Evolutionary conservation across 2,888 invertebrate species (phyloP).

Genomic region (Philopedon plagiatum): DNA sequence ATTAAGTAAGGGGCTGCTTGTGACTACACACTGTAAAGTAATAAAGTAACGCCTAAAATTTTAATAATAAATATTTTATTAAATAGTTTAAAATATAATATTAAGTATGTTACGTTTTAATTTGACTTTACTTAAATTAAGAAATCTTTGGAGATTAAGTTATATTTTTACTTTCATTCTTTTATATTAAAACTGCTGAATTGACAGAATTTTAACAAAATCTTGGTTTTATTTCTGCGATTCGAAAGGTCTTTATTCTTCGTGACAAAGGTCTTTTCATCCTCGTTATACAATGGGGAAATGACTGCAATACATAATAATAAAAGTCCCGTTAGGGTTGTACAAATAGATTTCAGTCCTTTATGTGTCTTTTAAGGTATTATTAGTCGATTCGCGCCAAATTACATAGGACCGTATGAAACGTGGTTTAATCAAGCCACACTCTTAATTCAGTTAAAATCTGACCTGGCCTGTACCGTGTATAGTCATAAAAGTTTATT

Average conservation of each 20-base stretch:
- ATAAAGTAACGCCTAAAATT: too few species aligned
- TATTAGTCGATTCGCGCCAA: not conserved
- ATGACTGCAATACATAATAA: not conserved
- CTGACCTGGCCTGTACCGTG: not conserved
- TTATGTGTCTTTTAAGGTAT: not conserved
- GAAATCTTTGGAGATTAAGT: too few species aligned
- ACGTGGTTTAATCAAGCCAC: conserved; percentile 1
- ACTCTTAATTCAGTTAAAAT: conserved; percentile 3
- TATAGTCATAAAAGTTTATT: not conserved
- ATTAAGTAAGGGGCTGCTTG: too few species aligned
- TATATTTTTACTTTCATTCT: too few species aligned
- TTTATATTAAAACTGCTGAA: too few species aligned
- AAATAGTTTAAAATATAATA: too few species aligned
- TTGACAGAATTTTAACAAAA: not conserved
- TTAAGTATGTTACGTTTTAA: too few species aligned
- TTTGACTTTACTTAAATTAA: too few species aligned
- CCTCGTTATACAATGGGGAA: not conserved
- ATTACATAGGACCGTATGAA: not conserved
- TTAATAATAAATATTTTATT: too few species aligned
- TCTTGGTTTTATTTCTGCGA: not conserved
- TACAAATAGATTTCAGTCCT: not conserved
- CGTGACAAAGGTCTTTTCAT: not conserved
- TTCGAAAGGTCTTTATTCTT: not conserved
- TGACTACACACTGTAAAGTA: too few species aligned
- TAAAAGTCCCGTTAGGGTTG: not conserved